Evolutionary conservation across 2,888 invertebrate genomes (phyloP).

Genomic region (Latheticus oryzae): DNA sequence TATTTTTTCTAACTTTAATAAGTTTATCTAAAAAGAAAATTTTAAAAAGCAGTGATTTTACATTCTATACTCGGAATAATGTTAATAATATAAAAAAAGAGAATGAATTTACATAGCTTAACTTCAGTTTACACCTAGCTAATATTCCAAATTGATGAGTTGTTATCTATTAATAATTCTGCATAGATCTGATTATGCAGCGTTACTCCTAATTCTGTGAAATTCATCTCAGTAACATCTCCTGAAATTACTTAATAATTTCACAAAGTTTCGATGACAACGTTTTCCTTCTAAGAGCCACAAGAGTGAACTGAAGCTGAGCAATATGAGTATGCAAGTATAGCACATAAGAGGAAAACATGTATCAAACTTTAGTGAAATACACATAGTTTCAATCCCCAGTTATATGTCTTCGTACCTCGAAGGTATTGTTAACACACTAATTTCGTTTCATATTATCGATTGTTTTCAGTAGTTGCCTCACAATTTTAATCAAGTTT

Average conservation of each 20-base stretch:
- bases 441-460: conserved; percentile 49
- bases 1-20: no score
- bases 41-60: no score
- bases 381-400: conserved; percentile 46
- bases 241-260: conserved; percentile 48
- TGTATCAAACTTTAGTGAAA: conserved; percentile 38
- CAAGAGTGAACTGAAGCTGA: conserved; percentile 33
- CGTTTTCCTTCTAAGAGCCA: conserved; percentile 45
- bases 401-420: conserved; percentile 46
- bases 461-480: conserved; percentile 45
- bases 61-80: no score
- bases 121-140: no score
- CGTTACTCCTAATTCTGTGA: no score
- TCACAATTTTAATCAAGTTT: conserved; percentile 37
- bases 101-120: no score
- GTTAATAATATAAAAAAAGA: no score
- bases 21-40: no score
- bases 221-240: conserved; percentile 29
- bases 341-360: conserved; percentile 36
- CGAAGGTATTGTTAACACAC: conserved; percentile 50
- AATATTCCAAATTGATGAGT: no score
- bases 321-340: conserved; percentile 27
- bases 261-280: conserved; percentile 49
- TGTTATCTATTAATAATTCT: no score
- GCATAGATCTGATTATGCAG: no score